Percentiles rank a stretch among this genome's conserved stretches.
phyloP scores from a whole-genome alignment of 2,113 vertebrate genomes.

The Salvator merianae region DNA sequence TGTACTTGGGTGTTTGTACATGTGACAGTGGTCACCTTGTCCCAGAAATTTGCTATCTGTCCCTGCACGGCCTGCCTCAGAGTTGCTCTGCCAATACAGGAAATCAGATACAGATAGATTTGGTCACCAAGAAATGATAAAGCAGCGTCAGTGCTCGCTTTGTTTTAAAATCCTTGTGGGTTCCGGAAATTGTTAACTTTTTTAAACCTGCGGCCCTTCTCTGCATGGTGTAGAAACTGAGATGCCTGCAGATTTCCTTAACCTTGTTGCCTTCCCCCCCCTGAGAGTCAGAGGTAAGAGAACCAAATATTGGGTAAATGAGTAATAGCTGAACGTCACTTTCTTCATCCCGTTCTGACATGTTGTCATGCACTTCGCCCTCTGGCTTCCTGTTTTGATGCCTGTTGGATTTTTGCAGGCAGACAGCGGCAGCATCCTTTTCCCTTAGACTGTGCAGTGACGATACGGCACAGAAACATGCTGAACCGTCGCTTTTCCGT shows the following conservation, averaged over 20 bases:
- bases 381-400: not conserved
- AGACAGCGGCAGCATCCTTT: not conserved
- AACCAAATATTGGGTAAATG: not conserved
- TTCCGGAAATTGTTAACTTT: not conserved
- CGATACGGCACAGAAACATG: not conserved
- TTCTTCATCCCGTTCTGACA: not conserved
- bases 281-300: not conserved
- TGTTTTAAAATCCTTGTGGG: not conserved
- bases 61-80: too few species aligned
- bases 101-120: too few species aligned
- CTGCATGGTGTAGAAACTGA: not conserved
- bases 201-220: too few species aligned
- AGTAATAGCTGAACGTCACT: not conserved
- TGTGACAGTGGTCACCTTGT: too few species aligned
- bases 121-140: not conserved
- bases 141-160: too few species aligned
- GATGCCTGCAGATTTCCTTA: not conserved
- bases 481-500: not conserved
- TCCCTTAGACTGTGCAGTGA: not conserved
- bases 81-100: too few species aligned
- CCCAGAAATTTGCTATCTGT: too few species aligned
- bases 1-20: too few species aligned
- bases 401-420: not conserved
- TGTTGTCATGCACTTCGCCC: not conserved
- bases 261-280: not conserved